Conservation (phyloP, 2,888 invertebrate genomes). For the Drosophila helvetica region DNA sequence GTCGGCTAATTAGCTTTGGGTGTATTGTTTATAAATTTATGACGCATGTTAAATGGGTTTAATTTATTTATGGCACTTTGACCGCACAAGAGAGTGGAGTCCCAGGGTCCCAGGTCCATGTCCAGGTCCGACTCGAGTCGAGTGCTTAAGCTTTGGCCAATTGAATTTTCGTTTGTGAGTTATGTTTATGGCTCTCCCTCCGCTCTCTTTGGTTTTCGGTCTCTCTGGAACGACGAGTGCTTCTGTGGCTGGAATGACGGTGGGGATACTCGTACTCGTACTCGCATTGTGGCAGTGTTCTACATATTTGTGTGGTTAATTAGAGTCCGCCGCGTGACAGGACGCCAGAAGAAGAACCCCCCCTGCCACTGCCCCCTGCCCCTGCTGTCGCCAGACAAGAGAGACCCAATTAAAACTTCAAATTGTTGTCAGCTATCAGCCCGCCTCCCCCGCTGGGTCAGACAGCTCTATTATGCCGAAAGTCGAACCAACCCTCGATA, state of each 20-base stretch:
- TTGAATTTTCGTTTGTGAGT: slow-evolving; percentile 69
- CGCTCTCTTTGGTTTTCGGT: slow-evolving; percentile 33
- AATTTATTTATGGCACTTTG: slow-evolving; percentile 77
- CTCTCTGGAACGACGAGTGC: slow-evolving; percentile 6
- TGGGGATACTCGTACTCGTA: background rate
- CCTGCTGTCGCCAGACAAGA: slow-evolving; percentile 12
- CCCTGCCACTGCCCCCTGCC: too few species aligned
- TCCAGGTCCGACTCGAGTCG: slow-evolving; percentile 27
- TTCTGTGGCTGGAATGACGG: background rate
- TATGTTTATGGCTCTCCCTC: slow-evolving; percentile 55
- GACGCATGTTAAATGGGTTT: slow-evolving; percentile 81
- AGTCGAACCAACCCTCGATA: slow-evolving; percentile 43
- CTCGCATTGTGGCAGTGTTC: slow-evolving; percentile 32
- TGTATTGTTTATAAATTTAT: slow-evolving; percentile 80
- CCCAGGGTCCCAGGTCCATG: slow-evolving; percentile 17
- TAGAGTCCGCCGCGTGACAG: slow-evolving; percentile 44
- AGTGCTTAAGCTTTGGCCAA: slow-evolving; percentile 59
- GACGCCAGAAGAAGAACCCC: slow-evolving; percentile 23
- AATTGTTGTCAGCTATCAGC: slow-evolving; percentile 61
- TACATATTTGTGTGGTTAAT: slow-evolving; percentile 55
- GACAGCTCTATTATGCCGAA: slow-evolving; percentile 61
- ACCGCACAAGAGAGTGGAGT: slow-evolving; percentile 36
- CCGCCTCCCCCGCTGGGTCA: slow-evolving; percentile 55
- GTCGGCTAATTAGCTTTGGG: slow-evolving; percentile 80
- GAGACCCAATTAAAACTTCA: slow-evolving; percentile 59